Percentiles rank a stretch among this genome's conserved stretches.
Evolutionary conservation across 2,113 vertebrate genomes (phyloP).

Genomic region (Ptilorrhoa leucosticta): DNA sequence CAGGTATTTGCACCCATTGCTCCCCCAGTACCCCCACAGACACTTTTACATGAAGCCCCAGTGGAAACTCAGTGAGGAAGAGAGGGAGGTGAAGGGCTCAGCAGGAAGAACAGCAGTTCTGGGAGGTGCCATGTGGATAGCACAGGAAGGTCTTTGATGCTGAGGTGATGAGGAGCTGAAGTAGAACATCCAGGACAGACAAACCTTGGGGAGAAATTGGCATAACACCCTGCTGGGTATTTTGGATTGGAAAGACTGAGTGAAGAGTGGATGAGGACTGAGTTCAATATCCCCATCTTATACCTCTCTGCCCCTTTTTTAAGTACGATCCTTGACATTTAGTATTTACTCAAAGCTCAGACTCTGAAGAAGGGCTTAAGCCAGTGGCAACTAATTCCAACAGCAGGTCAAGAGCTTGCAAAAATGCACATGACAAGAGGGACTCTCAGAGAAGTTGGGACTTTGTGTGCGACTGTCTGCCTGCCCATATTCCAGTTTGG

Average conservation of each 20-base stretch:
- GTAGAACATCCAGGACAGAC: background rate
- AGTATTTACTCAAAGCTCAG: background rate
- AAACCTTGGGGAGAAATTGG: background rate
- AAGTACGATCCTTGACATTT: background rate
- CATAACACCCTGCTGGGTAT: background rate
- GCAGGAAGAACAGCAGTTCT: background rate
- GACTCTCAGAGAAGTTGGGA: background rate
- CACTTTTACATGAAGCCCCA: background rate
- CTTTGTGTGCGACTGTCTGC: accelerated
- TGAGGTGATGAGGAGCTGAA: background rate
- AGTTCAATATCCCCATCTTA: background rate
- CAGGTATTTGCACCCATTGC: background rate
- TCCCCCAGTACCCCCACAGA: background rate
- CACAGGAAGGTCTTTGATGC: background rate
- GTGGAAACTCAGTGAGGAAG: background rate
- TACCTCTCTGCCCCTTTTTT: background rate
- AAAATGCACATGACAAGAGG: background rate
- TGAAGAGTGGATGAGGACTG: background rate
- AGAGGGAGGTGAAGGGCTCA: background rate
- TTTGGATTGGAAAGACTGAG: background rate
- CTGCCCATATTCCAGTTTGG: background rate
- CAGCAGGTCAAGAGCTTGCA: background rate
- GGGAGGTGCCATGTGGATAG: background rate
- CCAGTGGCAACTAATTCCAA: background rate
- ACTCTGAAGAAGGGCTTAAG: background rate